These are phyloP conservation scores for Drosophila nigricruria DNA, from an alignment of 2,888 invertebrate species.

Conservation along the genomic window DNA sequence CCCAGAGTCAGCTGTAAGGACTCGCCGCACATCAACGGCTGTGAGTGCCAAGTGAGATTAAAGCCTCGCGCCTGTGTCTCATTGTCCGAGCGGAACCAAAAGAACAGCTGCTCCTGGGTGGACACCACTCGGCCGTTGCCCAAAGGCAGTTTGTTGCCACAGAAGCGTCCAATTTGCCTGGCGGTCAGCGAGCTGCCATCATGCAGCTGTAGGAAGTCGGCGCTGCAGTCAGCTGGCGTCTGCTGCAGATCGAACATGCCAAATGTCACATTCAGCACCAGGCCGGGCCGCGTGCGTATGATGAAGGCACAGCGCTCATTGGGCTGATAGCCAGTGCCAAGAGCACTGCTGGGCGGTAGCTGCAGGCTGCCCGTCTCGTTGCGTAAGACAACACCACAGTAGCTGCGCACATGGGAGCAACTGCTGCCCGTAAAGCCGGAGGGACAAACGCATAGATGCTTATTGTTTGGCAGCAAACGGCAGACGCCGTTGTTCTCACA, in stretches of 20 bases:
- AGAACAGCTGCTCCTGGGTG: constrained; percentile 90
- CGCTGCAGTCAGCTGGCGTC: constrained; percentile 87
- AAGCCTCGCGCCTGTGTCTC: constrained; percentile 88
- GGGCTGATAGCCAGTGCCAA: constrained; percentile 86
- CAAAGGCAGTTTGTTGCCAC: constrained; percentile 89
- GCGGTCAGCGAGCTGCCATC: constrained; percentile 92
- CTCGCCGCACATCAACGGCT: constrained; percentile 90
- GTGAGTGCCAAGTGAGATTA: constrained; percentile 91
- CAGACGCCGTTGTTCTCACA: constrained; percentile 94
- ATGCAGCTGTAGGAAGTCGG: constrained; percentile 92
- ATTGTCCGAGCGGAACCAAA: constrained; percentile 92
- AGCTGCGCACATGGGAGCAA: constrained; percentile 87
- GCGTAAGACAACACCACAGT: constrained; percentile 88
- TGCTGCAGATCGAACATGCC: constrained; percentile 89
- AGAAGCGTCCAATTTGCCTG: constrained; percentile 91
- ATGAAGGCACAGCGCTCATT: constrained; percentile 93
- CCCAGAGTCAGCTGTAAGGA: constrained; percentile 84
- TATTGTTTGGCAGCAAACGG: constrained; percentile 46
- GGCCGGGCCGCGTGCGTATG: constrained; percentile 88
- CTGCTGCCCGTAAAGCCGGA: constrained; percentile 88
- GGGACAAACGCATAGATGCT: constrained; percentile 89
- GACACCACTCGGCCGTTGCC: constrained; percentile 89
- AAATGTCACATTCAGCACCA: constrained; percentile 93
- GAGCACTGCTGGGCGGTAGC: constrained; percentile 86
- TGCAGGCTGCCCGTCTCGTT: constrained; percentile 87